Percentiles rank a stretch among this genome's conserved stretches.
Evolutionary conservation across 2,888 invertebrate species (phyloP).

Genomic region (Drosophila ustulata): DNA sequence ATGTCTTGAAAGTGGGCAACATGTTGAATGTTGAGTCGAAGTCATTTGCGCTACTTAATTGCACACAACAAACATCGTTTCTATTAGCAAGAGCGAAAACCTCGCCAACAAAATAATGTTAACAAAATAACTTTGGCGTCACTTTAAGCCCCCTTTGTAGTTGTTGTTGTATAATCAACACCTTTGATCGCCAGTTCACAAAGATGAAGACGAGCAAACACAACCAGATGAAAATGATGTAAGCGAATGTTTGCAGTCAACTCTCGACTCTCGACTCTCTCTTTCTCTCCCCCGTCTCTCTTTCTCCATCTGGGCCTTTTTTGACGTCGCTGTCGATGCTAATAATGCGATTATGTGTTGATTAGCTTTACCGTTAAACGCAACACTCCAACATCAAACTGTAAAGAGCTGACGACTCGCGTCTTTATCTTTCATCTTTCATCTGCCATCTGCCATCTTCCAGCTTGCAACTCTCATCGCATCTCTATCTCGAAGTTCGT

Average conservation of each 20-base stretch:
- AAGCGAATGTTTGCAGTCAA: conserved; percentile 28
- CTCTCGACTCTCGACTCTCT: conserved; percentile 10
- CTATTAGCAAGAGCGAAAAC: conserved; percentile 21
- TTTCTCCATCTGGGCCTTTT: conserved; percentile 29
- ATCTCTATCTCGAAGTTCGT: background rate
- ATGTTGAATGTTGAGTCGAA: background rate
- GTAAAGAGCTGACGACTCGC: conserved; percentile 30
- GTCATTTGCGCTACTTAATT: conserved; percentile 20
- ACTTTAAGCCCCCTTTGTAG: conserved; percentile 11
- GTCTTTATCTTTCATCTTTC: conserved; percentile 7
- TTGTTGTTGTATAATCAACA: conserved; percentile 28
- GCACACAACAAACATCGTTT: conserved; percentile 1
- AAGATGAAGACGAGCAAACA: conserved; percentile 22
- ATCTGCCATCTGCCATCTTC: background rate
- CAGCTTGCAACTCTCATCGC: background rate
- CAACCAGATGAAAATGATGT: conserved; percentile 22
- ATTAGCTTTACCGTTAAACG: conserved; percentile 65
- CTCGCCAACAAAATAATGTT: background rate
- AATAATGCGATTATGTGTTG: conserved; percentile 75
- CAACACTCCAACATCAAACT: conserved; percentile 40
- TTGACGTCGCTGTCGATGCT: conserved; percentile 44
- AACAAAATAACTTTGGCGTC: background rate
- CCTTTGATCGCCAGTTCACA: conserved; percentile 14
- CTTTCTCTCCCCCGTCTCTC: background rate
- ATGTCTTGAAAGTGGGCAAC: conserved; percentile 19